Percentiles rank a stretch among this genome's conserved stretches.
Evolutionary conservation across 2,888 invertebrate species (phyloP).

Genomic region (Eremobia ochroleuca): DNA sequence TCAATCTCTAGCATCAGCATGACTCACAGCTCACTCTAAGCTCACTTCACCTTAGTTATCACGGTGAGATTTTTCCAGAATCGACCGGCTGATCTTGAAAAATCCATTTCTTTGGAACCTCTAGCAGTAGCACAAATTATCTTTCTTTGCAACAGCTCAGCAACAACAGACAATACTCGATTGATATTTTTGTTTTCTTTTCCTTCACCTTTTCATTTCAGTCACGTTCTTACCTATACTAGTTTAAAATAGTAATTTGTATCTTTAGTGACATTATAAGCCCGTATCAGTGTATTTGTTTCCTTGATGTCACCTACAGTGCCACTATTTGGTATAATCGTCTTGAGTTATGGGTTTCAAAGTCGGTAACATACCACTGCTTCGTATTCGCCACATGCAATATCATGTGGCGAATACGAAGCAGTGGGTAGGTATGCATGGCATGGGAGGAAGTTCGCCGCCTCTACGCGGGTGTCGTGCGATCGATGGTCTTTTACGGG

Average conservation of each 20-base stretch:
- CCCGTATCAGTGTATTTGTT: not conserved
- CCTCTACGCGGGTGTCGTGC: too few relatives aligned
- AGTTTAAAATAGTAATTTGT: slow-evolving; percentile 8
- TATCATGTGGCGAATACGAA: not conserved
- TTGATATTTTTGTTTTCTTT: not conserved
- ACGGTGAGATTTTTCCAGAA: too few relatives aligned
- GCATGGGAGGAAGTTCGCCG: too few relatives aligned
- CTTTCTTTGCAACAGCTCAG: too few relatives aligned
- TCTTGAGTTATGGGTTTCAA: not conserved
- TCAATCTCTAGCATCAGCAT: too few relatives aligned
- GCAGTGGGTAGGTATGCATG: too few relatives aligned
- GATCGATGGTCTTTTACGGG: too few relatives aligned
- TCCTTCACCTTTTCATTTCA: not conserved
- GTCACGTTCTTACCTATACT: slow-evolving; percentile 7
- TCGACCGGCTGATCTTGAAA: too few relatives aligned
- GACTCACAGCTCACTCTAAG: too few relatives aligned
- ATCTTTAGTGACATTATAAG: not conserved
- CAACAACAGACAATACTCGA: not conserved
- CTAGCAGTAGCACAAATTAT: too few relatives aligned
- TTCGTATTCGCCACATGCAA: too few relatives aligned
- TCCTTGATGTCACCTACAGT: not conserved
- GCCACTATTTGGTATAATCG: not conserved
- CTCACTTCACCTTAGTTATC: too few relatives aligned
- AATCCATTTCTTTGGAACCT: not conserved
- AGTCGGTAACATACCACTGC: not conserved